Evolutionary conservation across 64 coral and sea anemone genomes (phyloP).

Genomic region (Hydrozoanthus tunicans): DNA sequence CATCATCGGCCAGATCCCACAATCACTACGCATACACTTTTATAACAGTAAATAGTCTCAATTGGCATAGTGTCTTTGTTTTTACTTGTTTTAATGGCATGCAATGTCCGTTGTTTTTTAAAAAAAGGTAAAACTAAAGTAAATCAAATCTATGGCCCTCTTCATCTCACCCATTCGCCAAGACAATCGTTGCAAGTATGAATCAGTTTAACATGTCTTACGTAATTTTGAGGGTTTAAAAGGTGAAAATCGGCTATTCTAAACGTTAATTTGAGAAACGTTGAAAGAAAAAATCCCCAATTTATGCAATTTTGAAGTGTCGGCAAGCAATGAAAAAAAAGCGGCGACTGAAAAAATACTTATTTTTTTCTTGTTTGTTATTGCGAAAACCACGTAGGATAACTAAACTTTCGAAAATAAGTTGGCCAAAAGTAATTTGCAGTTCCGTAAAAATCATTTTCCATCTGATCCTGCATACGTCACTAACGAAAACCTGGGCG

Average conservation of each 20-base stretch:
- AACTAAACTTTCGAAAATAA: constrained; percentile 21
- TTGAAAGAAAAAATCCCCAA: not conserved
- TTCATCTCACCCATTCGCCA: not conserved
- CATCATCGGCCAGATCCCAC: no score
- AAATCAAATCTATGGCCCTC: no score
- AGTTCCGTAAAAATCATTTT: not conserved
- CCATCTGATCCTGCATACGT: no score
- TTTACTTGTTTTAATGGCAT: no score
- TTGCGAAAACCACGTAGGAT: not conserved
- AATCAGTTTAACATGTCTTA: not conserved
- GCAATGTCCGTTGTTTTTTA: no score
- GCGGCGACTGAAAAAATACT: constrained; percentile 15
- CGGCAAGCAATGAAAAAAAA: not conserved
- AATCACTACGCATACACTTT: no score
- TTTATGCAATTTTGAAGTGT: constrained; percentile 3
- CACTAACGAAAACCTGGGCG: no score
- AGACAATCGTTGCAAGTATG: not conserved
- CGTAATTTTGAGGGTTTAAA: not conserved
- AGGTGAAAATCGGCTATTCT: constrained; percentile 2
- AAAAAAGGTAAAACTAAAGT: no score
- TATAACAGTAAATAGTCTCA: no score
- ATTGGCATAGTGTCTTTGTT: no score
- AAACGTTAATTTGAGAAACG: not conserved
- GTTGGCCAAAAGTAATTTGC: not conserved
- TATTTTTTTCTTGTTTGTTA: constrained; percentile 14